Base-by-base conservation (phyloP, 2,888 invertebrate genomes). In the Ophonus ardosiacus region DNA sequence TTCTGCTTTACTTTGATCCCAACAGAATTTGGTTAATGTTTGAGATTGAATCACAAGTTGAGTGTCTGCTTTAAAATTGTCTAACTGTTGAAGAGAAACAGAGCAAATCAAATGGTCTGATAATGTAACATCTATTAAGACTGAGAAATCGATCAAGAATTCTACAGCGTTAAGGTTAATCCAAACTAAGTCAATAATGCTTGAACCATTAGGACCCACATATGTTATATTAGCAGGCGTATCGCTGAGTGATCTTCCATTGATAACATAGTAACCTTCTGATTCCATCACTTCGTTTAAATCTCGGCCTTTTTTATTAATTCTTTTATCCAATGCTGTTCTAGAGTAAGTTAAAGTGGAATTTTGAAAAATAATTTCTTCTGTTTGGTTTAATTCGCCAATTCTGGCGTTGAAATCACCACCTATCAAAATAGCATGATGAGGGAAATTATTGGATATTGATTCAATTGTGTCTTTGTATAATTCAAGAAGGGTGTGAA, bases 21-120 rank as follows among this genome's bases (percentile, higher is more conserved):
- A 18, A 10, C 8, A 7, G 18, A 18, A 17, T 24, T 8, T 51
- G 21, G 17, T 43, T 15, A 10, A 18, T 43, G n/a, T 5, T 56
- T 51, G 21, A n/a, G 18, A 43, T 51, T 76, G 18, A 17, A 24
- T 6, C 10, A 13, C 13, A 10, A 1, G 15, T 57, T 5, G 17
- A 15, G 1, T 43, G 15, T 56, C 13, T n/a, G 13, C 17, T 43
- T 43, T 13, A 24, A n/a, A 51, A n/a, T 15, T 43, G 40, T 43
- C 8, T 51, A 24, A 51, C 8, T 18, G 15, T 51, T 76, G 21
- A 18, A 61, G 18, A 18, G 61, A 7, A 7, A 76, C 51, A 18
- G 76, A 76, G 7, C 51, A 76, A 7, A 76, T 76, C 8, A 76
- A 5, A 56, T 76, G 76, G 21, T 76, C 76, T 18, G 76, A 76